Conservation (phyloP, 2,113 vertebrate species). For the Lepus americanus region DNA sequence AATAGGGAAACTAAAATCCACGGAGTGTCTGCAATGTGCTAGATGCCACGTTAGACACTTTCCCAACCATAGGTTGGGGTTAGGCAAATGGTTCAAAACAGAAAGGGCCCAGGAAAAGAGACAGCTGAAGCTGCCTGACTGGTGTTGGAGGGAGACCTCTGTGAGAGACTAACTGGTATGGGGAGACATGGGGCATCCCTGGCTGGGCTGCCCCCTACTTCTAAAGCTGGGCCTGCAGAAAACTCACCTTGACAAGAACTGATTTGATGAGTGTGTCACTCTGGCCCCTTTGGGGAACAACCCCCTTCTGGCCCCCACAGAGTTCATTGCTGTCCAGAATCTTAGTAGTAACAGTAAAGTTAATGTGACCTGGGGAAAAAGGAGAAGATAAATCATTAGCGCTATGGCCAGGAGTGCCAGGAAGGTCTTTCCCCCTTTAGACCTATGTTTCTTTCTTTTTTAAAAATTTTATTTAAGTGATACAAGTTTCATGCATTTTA, state of each 20-base stretch:
- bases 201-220: background rate
- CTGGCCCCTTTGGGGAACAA: conserved; percentile 80
- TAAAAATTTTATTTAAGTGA: no score
- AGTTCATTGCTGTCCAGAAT: conserved; percentile 79
- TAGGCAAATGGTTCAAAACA: background rate
- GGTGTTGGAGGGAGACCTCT: background rate
- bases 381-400: background rate
- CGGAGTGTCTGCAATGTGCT: background rate
- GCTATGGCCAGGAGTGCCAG: background rate
- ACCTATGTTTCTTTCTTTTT: background rate
- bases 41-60: background rate
- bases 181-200: no score
- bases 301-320: conserved; percentile 69
- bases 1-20: background rate
- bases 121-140: background rate
- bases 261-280: conserved; percentile 80
- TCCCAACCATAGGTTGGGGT: background rate
- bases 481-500: no score
- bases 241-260: conserved; percentile 85
- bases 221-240: background rate
- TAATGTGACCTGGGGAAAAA: conserved; percentile 68
- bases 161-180: background rate
- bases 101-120: background rate
- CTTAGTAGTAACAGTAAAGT: conserved; percentile 83
- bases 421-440: background rate